Conservation (phyloP, 2,113 vertebrate species). For the Xiphorhynchus elegans region DNA sequence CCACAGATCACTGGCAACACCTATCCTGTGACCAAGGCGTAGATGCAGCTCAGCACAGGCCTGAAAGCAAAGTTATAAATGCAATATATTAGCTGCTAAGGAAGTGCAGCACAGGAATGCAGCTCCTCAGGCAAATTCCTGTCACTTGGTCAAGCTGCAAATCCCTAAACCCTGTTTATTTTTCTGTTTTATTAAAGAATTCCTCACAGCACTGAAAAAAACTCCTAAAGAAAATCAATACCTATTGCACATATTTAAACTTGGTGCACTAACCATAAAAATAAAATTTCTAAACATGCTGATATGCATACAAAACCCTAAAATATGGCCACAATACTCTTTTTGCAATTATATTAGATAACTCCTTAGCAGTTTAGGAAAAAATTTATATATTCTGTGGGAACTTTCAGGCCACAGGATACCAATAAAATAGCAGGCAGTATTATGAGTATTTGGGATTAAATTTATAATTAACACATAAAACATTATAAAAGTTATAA, state of each 20-base stretch:
- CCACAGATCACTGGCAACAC: neutral
- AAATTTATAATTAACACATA: neutral
- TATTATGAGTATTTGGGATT: neutral
- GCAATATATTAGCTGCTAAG: neutral
- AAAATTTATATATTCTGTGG: neutral
- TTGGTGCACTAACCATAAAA: neutral
- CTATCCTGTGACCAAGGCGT: neutral
- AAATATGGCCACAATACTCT: neutral
- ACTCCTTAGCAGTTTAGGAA: neutral
- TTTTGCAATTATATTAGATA: neutral
- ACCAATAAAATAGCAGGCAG: neutral
- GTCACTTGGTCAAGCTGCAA: neutral
- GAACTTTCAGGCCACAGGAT: neutral
- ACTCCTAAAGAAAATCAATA: neutral
- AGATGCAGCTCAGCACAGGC: neutral
- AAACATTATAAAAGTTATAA: neutral
- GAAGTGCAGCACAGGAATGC: neutral
- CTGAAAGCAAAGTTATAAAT: neutral
- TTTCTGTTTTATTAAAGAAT: neutral
- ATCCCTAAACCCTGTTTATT: neutral
- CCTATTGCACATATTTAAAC: neutral
- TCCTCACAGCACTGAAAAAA: neutral
- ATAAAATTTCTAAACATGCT: neutral
- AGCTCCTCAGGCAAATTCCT: neutral
- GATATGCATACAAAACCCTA: neutral